Conservation (phyloP, 1,140 invertebrate genomes). For the Vanessa atalanta region DNA sequence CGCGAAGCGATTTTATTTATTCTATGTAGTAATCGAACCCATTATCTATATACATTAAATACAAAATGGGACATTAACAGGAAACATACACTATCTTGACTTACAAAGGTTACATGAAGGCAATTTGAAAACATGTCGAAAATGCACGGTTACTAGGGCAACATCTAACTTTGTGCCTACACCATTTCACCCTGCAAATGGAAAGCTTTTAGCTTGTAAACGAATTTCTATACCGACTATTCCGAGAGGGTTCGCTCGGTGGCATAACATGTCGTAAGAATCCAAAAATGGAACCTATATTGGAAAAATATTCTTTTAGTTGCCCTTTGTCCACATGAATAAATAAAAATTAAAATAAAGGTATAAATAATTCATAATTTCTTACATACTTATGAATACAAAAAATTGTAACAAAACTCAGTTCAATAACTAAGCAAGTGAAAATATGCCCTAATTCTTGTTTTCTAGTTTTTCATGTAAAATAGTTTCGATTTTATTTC, state of each 20-base stretch:
- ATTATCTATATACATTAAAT: too few species aligned
- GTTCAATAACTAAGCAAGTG: too few species aligned
- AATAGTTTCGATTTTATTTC: too few species aligned
- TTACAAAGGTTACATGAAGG: neutral
- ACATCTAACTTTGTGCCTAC: constrained; percentile 41
- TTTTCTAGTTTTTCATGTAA: too few species aligned
- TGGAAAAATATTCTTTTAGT: neutral
- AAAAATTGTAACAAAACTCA: too few species aligned
- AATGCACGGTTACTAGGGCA: constrained; percentile 28
- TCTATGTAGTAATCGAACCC: too few species aligned
- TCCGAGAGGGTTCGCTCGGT: constrained; percentile 40
- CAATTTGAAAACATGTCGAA: constrained; percentile 23
- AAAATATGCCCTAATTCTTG: too few species aligned
- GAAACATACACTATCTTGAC: neutral
- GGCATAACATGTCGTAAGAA: constrained; percentile 44
- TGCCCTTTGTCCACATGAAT: too few species aligned
- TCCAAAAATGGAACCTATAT: constrained; percentile 39
- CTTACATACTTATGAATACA: too few species aligned
- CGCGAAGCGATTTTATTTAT: too few species aligned
- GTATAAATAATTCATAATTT: too few species aligned
- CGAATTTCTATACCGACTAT: constrained; percentile 59
- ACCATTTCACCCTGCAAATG: constrained; percentile 57
- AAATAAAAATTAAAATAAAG: too few species aligned
- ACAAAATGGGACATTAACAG: neutral
- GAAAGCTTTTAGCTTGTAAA: constrained; percentile 70